These are phyloP conservation scores for Hippoglossus hippoglossus DNA, from an alignment of 2,797 vertebrate species.

Conservation along the genomic window DNA sequence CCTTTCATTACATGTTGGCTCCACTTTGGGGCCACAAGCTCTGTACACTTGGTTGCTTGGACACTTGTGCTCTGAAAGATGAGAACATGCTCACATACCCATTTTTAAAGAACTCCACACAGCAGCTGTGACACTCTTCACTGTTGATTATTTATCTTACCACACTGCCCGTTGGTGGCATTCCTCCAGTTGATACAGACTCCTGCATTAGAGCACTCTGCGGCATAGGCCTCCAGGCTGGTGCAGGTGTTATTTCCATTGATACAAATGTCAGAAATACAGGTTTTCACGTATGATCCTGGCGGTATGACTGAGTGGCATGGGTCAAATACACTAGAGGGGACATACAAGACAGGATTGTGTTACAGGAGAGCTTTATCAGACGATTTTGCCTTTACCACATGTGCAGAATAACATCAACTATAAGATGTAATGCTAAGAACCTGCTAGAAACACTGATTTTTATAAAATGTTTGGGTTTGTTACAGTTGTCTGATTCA, in stretches of 20 bases:
- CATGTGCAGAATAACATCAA: neutral
- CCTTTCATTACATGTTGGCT: constrained; percentile 79
- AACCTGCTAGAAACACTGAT: neutral
- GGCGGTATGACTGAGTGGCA: constrained; percentile 78
- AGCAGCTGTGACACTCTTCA: neutral
- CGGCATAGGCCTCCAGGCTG: constrained; percentile 84
- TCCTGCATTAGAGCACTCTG: constrained; percentile 75
- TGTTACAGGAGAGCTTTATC: neutral
- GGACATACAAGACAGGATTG: constrained; percentile 10
- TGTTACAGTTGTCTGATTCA: too few relatives aligned
- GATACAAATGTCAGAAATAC: constrained; percentile 72
- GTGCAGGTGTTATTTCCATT: constrained; percentile 60
- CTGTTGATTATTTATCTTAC: constrained; percentile 66
- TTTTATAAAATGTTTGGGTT: neutral
- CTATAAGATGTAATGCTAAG: neutral
- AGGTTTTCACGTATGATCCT: constrained; percentile 64
- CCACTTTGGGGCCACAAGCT: constrained; percentile 80
- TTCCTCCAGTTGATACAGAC: constrained; percentile 86
- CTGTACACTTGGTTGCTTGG: constrained; percentile 80
- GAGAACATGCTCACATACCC: constrained; percentile 4
- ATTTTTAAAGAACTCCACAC: neutral
- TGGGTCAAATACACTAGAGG: constrained; percentile 78
- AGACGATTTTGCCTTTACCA: neutral
- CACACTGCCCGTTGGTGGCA: constrained; percentile 79
- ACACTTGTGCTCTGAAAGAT: constrained; percentile 79